Evolutionary conservation across 2,797 vertebrate species (phyloP).

Genomic region (Hoplostethus mediterraneus): DNA sequence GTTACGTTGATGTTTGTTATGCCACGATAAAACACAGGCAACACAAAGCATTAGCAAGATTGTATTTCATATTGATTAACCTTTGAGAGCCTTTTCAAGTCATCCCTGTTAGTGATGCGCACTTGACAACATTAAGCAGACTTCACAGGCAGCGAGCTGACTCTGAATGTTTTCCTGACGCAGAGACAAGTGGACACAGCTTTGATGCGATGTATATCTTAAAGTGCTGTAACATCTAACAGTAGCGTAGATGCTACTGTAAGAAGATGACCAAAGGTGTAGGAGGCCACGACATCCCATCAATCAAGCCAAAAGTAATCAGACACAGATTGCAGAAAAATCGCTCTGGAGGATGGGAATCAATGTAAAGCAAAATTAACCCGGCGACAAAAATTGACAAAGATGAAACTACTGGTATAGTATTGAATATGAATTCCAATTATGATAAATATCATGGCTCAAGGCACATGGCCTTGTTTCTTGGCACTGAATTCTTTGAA

Average conservation of each 20-base stretch:
- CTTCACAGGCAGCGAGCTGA: conserved; percentile 3
- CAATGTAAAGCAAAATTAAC: conserved; percentile 78
- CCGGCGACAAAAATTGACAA: conserved; percentile 68
- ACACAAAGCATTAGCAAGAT: conserved; percentile 43
- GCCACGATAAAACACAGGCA: conserved; percentile 40
- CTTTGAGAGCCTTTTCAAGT: conserved; percentile 33
- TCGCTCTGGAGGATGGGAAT: conserved; percentile 71
- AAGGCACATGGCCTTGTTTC: conserved; percentile 44
- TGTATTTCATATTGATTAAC: conserved; percentile 53
- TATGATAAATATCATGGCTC: conserved; percentile 65
- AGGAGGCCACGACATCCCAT: conserved; percentile 59
- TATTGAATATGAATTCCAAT: conserved; percentile 70
- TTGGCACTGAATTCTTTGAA: conserved; percentile 47
- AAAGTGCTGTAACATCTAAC: conserved; percentile 14
- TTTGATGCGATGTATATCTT: conserved; percentile 3
- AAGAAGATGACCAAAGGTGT: conserved; percentile 26
- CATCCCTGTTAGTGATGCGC: conserved; percentile 12
- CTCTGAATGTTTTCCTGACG: conserved; percentile 4
- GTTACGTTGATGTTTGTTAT: conserved; percentile 51
- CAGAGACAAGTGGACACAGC: conserved; percentile 5
- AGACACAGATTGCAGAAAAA: conserved; percentile 74
- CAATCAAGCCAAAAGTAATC: conserved; percentile 71
- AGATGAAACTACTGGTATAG: conserved; percentile 71
- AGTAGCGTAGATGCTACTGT: conserved; percentile 21
- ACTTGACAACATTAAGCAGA: conserved; percentile 26